phyloP scores from a whole-genome alignment of 2,113 vertebrate genomes.

The Promerops cafer region DNA sequence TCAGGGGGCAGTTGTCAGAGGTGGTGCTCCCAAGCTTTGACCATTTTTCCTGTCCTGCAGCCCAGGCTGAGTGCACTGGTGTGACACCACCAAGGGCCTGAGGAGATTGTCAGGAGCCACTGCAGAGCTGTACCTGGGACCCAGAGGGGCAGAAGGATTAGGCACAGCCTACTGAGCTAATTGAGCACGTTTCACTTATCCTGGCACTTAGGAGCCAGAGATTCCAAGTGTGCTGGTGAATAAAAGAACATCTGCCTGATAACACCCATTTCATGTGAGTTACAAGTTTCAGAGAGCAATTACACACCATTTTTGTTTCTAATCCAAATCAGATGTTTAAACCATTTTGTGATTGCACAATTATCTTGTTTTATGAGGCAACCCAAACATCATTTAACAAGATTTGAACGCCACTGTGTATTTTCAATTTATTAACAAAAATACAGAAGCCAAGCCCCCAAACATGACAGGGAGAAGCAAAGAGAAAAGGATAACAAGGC shows the following conservation, averaged over 20 bases:
- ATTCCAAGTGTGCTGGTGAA: constrained; percentile 40
- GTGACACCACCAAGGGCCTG: neutral
- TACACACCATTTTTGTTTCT: constrained; percentile 44
- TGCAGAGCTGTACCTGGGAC: neutral
- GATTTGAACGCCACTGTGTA: constrained; percentile 21
- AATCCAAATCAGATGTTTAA: constrained; percentile 64
- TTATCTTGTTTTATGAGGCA: constrained; percentile 58
- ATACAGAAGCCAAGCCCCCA: neutral
- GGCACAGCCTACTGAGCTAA: constrained; percentile 59
- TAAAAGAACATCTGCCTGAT: constrained; percentile 66
- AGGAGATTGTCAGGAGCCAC: neutral
- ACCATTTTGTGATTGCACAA: constrained; percentile 41
- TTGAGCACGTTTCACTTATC: constrained; percentile 22
- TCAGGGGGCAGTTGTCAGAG: neutral
- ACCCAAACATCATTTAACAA: constrained; percentile 41
- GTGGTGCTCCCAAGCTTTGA: neutral
- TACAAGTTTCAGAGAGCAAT: constrained; percentile 55
- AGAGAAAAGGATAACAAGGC: neutral
- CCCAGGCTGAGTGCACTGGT: neutral
- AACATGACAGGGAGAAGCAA: neutral
- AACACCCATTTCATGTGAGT: constrained; percentile 36
- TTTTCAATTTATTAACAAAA: constrained; percentile 32
- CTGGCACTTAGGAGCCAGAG: constrained; percentile 59
- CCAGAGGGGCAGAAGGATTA: constrained; percentile 7
- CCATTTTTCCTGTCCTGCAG: neutral